These are phyloP conservation scores for Anguilla japonica DNA, from an alignment of 2,113 vertebrate species.

Conservation along the genomic window DNA sequence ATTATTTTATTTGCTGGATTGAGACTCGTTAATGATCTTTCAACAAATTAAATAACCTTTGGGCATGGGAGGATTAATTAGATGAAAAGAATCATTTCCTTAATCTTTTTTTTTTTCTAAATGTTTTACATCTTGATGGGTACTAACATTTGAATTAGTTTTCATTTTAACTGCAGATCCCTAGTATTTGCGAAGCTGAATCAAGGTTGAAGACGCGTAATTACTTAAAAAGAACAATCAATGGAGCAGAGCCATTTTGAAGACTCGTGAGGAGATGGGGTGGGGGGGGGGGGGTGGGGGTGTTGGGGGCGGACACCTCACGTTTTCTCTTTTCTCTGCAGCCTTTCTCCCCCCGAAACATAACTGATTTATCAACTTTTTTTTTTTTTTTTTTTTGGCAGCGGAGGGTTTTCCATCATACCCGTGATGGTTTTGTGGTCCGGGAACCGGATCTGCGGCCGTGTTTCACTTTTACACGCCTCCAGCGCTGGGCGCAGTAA, in stretches of 20 bases:
- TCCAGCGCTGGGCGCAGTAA: conserved; percentile 5
- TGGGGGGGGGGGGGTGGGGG: conserved; percentile 16
- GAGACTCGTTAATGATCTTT: conserved; percentile 73
- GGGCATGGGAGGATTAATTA: conserved; percentile 71
- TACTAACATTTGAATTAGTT: conserved; percentile 61
- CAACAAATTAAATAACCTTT: conserved; percentile 75
- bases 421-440: conserved; percentile 32
- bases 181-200: conserved; percentile 43
- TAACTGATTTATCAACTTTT: conserved; percentile 34
- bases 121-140: conserved; percentile 64
- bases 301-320: conserved; percentile 17
- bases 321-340: background rate
- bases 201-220: conserved; percentile 56
- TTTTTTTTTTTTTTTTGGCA: conserved; percentile 18
- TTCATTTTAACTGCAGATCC: conserved; percentile 63
- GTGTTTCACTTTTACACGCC: conserved; percentile 18
- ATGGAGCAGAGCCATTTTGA: conserved; percentile 31
- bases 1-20: conserved; percentile 72
- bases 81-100: conserved; percentile 73
- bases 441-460: conserved; percentile 14
- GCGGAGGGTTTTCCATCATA: conserved; percentile 25
- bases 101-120: conserved; percentile 60
- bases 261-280: conserved; percentile 32
- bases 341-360: conserved; percentile 22
- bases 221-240: conserved; percentile 57